Conservation (phyloP, 2,888 invertebrate genomes). For the Nudaria mundana region DNA sequence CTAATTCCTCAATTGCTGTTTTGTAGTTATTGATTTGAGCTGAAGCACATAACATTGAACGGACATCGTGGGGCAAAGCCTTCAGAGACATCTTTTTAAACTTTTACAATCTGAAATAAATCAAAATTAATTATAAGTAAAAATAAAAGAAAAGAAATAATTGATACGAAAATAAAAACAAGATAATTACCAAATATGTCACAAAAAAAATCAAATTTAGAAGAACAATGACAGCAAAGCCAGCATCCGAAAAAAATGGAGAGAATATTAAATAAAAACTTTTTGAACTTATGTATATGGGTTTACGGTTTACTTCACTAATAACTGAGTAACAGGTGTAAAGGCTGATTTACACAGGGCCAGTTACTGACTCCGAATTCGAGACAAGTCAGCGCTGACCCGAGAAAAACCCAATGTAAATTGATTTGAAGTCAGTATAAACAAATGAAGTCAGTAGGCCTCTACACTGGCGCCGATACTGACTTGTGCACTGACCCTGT, state of each 20-base stretch:
- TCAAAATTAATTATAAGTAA: neutral
- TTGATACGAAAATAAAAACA: neutral
- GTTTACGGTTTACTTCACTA: too few species aligned
- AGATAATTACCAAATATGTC: neutral
- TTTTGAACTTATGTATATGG: too few species aligned
- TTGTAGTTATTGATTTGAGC: conserved; percentile 77
- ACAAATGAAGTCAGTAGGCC: too few species aligned
- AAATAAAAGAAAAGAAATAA: neutral
- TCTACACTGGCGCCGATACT: too few species aligned
- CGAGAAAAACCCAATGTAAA: too few species aligned
- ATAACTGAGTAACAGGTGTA: too few species aligned
- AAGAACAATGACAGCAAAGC: neutral
- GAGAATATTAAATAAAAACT: neutral
- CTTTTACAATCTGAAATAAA: conserved; percentile 7
- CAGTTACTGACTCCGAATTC: too few species aligned
- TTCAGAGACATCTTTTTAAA: conserved; percentile 43
- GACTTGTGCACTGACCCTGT: too few species aligned
- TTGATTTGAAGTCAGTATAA: too few species aligned
- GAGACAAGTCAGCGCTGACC: too few species aligned
- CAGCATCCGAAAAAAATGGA: too few species aligned
- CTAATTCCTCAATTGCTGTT: conserved; percentile 84
- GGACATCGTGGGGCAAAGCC: conserved; percentile 64
- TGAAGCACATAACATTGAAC: conserved; percentile 79
- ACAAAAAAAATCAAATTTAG: neutral
- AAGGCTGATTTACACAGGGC: too few species aligned